A percentile compares a stretch with the other conserved stretches of the same genome.
These are phyloP conservation scores for Dissostichus mawsoni DNA, from an alignment of 2,113 vertebrate genomes.

Conservation along the genomic window DNA sequence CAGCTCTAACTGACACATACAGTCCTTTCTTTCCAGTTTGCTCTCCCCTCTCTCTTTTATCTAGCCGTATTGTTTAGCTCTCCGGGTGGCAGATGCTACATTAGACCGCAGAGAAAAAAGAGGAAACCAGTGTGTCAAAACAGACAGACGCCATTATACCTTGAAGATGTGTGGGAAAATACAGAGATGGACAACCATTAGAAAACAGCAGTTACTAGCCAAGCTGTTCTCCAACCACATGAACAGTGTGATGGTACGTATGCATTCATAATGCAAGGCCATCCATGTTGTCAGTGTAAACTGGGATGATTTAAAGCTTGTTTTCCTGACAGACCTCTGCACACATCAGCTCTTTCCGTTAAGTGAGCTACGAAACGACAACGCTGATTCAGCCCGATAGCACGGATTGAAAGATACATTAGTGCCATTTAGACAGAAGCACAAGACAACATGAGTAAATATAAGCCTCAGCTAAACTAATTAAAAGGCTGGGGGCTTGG, in stretches of 20 bases:
- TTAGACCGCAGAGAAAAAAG: conserved; percentile 44
- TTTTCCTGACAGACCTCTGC: conserved; percentile 57
- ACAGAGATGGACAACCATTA: conserved; percentile 27
- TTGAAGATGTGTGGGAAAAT: conserved; percentile 17
- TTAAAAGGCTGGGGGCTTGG: conserved; percentile 52
- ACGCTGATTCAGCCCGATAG: conserved; percentile 68
- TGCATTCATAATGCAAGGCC: conserved; percentile 42
- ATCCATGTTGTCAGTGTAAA: conserved; percentile 45
- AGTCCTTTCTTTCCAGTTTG: conserved; percentile 57
- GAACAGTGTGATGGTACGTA: conserved; percentile 22
- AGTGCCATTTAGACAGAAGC: conserved; percentile 69
- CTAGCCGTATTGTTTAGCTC: conserved; percentile 63
- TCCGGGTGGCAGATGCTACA: conserved; percentile 58
- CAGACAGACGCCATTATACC: conserved; percentile 34
- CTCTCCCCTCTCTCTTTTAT: conserved; percentile 59
- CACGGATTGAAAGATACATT: conserved; percentile 50
- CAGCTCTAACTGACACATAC: conserved; percentile 69
- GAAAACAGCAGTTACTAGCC: conserved; percentile 14
- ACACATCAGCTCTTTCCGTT: conserved; percentile 70
- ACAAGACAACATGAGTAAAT: conserved; percentile 72
- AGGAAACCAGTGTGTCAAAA: conserved; percentile 37
- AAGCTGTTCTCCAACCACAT: conserved; percentile 27
- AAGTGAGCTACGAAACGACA: conserved; percentile 58
- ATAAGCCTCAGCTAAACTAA: conserved; percentile 74
- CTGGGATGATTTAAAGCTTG: conserved; percentile 41